Evolutionary conservation across 2,888 invertebrate genomes (phyloP), one percentile per base, ranked within the genome.

Genomic region (Patella ulyssiponensis): DNA sequence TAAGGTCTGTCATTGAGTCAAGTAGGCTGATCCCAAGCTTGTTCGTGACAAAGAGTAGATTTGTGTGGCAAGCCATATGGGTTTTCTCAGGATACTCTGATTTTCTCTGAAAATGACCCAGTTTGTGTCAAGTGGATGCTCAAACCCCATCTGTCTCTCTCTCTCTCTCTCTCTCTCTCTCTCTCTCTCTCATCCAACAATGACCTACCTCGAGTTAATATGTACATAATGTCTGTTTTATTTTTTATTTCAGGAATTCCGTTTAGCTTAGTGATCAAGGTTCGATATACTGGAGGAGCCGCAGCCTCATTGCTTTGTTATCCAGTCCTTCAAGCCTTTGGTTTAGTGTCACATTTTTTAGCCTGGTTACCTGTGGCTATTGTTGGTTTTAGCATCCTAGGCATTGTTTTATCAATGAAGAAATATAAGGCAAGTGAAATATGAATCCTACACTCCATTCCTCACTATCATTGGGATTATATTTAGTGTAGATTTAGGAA

Each of bases 361-460:
- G 86, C 88, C 51, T 87, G 88, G 86, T 83, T 89, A 44, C 87
- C 88, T 56, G 84, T 86, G 33, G 87, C 86, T 12, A 85, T 88
- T n/a, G 85, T 81, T 14, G 75, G 85, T 11, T 88, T 87, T 80
- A 85, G 87, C 15, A 79, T 83, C 11, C 86, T 87, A 74, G 89
- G 88, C 52, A 84, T 85, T 56, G 73, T 86, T n/a, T 82, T 88
- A 20, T 83, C 86, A 75, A 82, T 84, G 76, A 87, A 85, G 79
- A 87, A 85, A 79, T 85, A 83, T 20, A 87, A 84, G 84, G 86
- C 87, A 71, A 74, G 73, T 27, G 4, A 52, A 33, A 14, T 53
- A 56, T 5, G 23, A 64, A 64, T 20, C 9, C 9, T 15, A 9
- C 17, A 20, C n/a, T 58, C 44, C 44, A 51, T 71, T 33, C 14